Evolutionary conservation across 2,113 vertebrate genomes (phyloP), one percentile per base, ranked within the genome.

Genomic region (Sinocyclocheilus anshuiensis): DNA sequence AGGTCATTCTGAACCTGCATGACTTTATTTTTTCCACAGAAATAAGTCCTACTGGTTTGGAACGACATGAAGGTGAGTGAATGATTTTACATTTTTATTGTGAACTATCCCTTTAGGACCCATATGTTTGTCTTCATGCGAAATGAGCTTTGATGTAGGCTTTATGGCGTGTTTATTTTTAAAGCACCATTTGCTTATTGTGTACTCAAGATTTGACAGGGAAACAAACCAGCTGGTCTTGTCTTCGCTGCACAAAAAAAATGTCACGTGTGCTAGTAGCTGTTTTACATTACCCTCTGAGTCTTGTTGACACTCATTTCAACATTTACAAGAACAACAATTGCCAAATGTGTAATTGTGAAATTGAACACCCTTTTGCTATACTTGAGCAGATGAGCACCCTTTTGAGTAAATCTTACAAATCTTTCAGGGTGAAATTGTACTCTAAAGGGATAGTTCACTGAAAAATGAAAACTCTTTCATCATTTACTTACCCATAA

Each of bases 181-280:
- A n/a, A 61, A 77, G 75, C 45, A 69, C 36, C 69, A 77, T 67
- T 81, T 71, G 57, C 45, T 45, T 78, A 8, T 55, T 61, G 78
- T 77, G 22, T 80, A 22, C 53, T 67, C 33, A 69, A 42, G 39
- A 81, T 89, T 42, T 89, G 84, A 93, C 88, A 89, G 63, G 77
- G 13, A 78, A 91, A 89, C 78, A 50, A 89, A 75, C 88, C 6
- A 84, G 90, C 93, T 86, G 90, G 91, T 94, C 89, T 61, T 86
- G 75, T 88, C 77, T 84, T 90, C 18, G 24, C 26, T 69, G 63
- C 36, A 39, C 76, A 63, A 81, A 77, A n/a, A 33, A 81, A 69
- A 33, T 79, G 59, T 84, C 80, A 89, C 74, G 50, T 84, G n/a
- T 80, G 65, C 77, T 83, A 71, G 9, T 13, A 78, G 86, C 61